Evolutionary conservation across 2,797 vertebrate genomes (phyloP).

Genomic region (Leptatherina wallacei): DNA sequence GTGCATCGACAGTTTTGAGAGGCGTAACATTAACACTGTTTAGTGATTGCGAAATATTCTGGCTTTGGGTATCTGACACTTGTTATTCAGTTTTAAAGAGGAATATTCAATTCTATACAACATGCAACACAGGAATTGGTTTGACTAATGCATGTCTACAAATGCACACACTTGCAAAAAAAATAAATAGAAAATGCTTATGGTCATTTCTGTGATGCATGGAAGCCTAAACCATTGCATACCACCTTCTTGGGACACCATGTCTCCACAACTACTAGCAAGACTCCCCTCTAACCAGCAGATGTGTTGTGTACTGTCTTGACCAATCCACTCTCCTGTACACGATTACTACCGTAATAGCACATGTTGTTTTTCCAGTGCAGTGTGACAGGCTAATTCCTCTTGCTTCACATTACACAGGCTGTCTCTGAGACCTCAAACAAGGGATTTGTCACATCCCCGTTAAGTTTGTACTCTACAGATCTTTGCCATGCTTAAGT

Average conservation of each 20-base stretch:
- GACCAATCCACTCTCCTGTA: conserved; percentile 44
- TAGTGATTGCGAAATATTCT: conserved; percentile 64
- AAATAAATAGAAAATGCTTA: background rate
- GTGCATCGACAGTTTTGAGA: conserved; percentile 65
- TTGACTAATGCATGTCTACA: background rate
- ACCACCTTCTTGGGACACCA: conserved; percentile 24
- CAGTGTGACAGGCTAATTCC: conserved; percentile 42
- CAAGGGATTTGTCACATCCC: background rate
- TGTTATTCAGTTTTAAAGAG: background rate
- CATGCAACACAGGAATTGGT: background rate
- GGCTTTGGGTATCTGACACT: conserved; percentile 27
- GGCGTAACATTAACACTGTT: conserved; percentile 32
- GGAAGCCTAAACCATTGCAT: background rate
- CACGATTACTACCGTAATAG: conserved; percentile 31
- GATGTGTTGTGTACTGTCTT: conserved; percentile 36
- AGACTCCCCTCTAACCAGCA: conserved; percentile 27
- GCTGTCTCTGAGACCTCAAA: conserved; percentile 11
- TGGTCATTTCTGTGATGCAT: background rate
- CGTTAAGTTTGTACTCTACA: background rate
- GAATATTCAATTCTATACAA: background rate
- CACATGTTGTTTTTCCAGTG: conserved; percentile 43
- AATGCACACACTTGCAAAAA: no score
- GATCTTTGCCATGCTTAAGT: background rate
- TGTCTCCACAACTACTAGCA: conserved; percentile 28
- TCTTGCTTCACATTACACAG: conserved; percentile 15